These are phyloP conservation scores for Steatocranus sp. DNA, from an alignment of 2,797 vertebrate genomes.

Conservation along the genomic window DNA sequence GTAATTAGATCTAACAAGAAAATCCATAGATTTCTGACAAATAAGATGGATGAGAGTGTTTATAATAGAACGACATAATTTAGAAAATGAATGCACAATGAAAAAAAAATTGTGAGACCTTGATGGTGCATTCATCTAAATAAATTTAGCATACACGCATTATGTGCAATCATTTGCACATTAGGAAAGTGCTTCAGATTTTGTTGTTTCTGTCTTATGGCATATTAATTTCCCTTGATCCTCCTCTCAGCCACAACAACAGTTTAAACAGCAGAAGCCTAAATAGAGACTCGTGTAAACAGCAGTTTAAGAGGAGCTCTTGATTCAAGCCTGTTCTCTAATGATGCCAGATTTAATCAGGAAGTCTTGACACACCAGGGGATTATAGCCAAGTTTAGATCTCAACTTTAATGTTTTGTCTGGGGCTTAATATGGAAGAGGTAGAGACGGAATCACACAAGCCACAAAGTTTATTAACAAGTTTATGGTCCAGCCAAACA, in stretches of 20 bases:
- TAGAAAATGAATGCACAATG: neutral
- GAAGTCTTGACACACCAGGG: neutral
- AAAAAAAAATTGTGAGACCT: neutral
- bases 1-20: neutral
- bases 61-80: neutral
- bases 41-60: neutral
- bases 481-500: neutral
- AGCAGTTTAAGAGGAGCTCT: constrained; percentile 16
- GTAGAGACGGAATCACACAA: neutral
- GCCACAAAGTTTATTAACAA: rapidly evolving
- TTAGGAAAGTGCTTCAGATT: neutral
- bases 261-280: neutral
- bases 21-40: neutral
- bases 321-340: constrained; percentile 4
- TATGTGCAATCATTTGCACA: neutral
- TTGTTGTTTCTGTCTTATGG: neutral
- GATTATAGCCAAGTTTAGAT: constrained; percentile 11
- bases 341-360: constrained; percentile 26
- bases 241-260: neutral
- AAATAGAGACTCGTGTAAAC: neutral
- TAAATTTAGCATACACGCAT: neutral
- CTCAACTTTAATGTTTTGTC: constrained; percentile 2
- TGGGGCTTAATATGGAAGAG: neutral
- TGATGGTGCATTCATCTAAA: neutral
- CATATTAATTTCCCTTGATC: neutral